Base-by-base conservation (phyloP, 2,888 invertebrate species). In the Parascotia fuliginaria region DNA sequence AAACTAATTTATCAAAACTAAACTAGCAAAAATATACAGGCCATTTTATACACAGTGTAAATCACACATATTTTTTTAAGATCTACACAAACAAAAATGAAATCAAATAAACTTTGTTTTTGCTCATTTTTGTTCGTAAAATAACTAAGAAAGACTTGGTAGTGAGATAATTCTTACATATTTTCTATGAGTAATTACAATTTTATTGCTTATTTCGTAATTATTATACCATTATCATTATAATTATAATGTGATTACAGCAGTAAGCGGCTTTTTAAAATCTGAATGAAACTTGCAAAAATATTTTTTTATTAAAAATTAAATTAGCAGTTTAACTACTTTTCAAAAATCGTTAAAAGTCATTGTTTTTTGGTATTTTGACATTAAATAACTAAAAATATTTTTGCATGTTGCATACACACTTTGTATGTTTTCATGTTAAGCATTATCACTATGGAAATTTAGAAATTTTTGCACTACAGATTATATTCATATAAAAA, bases 21-120 rank as follows among this genome's bases (percentile, higher is more conserved):
- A 81, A 76, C 76, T 81, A 79, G 63, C 73, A 81, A 82, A 78
- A 87, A 87, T 87, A 81, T 89, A 89, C 89, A 89, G 85, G 87
- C 85, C 84, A 63, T 84, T 76, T 75, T 69, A 73, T 77, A 78
- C 75, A 77, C 74, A 78, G 65, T 70, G 67, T 73, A 73, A 65
- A 81, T 85, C 83, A 84, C 84, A 79, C 76, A 60, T 70, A 71
- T 75, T 68, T 51, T 57, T 65, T 65, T 65, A 73, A 68, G 16
- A 46, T 9, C 1, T 65, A 56, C 29, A 45, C 53, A 63, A 58
- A 60, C 12, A 38, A 61, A 56, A 58, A 47, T 45, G 34, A 49
- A 54, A 41, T 43, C 33, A 39, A 31, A 0, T 38, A 24, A 67
- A 48, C 55, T 58, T 59, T 63, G 42, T 39, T 56, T 47, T 55